Conservation (phyloP, 2,113 vertebrate genomes). For the Epinephelus fuscoguttatus region DNA sequence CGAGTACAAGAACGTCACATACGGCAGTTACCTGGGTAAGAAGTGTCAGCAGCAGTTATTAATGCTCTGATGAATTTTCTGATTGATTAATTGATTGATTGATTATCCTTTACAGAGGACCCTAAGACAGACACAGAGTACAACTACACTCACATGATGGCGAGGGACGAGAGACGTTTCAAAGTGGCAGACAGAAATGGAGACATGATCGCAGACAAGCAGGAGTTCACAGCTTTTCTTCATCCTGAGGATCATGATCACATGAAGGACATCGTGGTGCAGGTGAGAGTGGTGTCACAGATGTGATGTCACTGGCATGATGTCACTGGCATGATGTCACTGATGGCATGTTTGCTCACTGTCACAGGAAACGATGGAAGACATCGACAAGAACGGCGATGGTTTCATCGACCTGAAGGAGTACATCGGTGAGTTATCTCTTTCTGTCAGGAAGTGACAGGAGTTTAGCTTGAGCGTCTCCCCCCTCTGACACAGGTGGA, state of each 20-base stretch:
- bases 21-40: slow-evolving; percentile 88
- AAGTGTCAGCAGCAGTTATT: not conserved
- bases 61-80: not conserved
- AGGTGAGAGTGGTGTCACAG: slow-evolving; percentile 79
- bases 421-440: slow-evolving; percentile 88
- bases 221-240: slow-evolving; percentile 93
- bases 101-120: slow-evolving; percentile 64
- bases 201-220: slow-evolving; percentile 88
- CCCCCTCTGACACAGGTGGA: no score
- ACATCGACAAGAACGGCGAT: slow-evolving; percentile 94
- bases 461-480: no score
- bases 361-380: slow-evolving; percentile 94
- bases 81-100: not conserved
- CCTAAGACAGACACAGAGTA: slow-evolving; percentile 87
- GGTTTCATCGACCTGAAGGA: slow-evolving; percentile 93
- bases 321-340: not conserved
- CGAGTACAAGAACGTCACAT: slow-evolving; percentile 90
- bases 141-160: slow-evolving; percentile 93
- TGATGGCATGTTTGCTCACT: not conserved
- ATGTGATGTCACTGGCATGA: not conserved
- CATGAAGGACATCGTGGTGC: slow-evolving; percentile 94
- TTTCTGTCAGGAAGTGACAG: not conserved
- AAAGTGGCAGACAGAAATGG: slow-evolving; percentile 89
- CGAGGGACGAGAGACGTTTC: slow-evolving; percentile 92
- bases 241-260: slow-evolving; percentile 94